Evolutionary conservation across 53 echinoderm and acorn worm species (phyloP).

Genomic region (Paracentrotus lividus): DNA sequence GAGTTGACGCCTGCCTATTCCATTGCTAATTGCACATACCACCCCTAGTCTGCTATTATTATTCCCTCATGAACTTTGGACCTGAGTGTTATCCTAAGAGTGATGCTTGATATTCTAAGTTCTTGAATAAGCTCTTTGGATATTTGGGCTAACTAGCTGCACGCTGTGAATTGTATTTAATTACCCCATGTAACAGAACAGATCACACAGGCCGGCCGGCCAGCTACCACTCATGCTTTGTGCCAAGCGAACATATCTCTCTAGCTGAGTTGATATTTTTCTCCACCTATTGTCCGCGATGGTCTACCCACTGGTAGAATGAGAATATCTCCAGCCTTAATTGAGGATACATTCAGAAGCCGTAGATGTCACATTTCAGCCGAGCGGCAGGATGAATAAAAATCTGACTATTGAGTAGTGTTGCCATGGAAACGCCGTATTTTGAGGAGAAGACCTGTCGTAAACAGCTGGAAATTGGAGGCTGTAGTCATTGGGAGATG

Average conservation of each 20-base stretch:
- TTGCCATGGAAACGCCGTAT: constrained; percentile 51
- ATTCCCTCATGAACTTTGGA: constrained; percentile 58
- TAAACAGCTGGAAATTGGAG: constrained; percentile 46
- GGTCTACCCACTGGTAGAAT: not conserved
- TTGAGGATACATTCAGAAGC: constrained; percentile 46
- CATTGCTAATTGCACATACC: constrained; percentile 13
- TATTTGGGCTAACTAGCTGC: constrained; percentile 38
- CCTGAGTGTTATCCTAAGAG: not conserved
- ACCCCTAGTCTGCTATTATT: not conserved
- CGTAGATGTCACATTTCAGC: not conserved
- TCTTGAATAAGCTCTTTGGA: constrained; percentile 54
- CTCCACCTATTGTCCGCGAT: not conserved
- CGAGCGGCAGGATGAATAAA: not conserved
- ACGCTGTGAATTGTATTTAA: constrained; percentile 56
- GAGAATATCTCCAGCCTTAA: not conserved
- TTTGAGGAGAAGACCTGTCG: constrained; percentile 19
- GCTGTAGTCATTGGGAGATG: not conserved
- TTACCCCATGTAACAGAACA: constrained; percentile 15
- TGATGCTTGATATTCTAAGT: constrained; percentile 35
- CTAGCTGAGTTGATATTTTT: not conserved
- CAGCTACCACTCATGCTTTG: not conserved
- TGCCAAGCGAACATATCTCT: not conserved
- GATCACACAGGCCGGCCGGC: too few relatives aligned
- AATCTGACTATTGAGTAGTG: too few relatives aligned
- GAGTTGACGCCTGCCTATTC: not conserved